Evolutionary conservation across 2,888 invertebrate genomes (phyloP).

Genomic region (Microctonus hyperodae): DNA sequence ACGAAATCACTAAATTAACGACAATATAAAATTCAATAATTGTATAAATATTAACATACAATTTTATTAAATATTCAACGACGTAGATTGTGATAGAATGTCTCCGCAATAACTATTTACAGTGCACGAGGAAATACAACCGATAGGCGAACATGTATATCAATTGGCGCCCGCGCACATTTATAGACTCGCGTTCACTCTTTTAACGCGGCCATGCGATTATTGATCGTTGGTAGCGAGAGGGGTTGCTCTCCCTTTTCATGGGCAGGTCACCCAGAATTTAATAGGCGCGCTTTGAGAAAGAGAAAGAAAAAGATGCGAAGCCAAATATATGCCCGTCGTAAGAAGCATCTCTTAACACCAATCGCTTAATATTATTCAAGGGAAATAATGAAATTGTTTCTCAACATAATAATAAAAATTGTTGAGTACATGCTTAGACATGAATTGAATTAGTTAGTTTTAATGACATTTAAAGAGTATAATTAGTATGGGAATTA

Average conservation of each 20-base stretch:
- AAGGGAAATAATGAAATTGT: background rate
- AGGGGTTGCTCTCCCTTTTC: constrained; percentile 25
- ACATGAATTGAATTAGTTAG: constrained; percentile 2
- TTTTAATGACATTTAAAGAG: background rate
- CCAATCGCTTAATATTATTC: background rate
- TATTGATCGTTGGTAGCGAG: constrained; percentile 27
- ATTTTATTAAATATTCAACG: background rate
- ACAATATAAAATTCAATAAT: background rate
- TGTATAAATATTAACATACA: background rate
- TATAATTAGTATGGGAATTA: background rate
- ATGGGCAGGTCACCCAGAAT: constrained; percentile 24
- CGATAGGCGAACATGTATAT: constrained; percentile 14
- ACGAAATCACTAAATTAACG: background rate
- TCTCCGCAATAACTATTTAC: constrained; percentile 19
- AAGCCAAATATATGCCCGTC: constrained; percentile 12
- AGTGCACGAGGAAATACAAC: constrained; percentile 20
- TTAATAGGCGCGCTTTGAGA: background rate
- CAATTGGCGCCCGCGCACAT: constrained; percentile 17
- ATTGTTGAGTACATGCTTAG: background rate
- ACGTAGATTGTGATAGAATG: background rate
- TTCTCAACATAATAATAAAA: no score
- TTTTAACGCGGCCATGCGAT: constrained; percentile 20
- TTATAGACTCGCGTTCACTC: background rate
- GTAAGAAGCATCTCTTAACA: constrained; percentile 20
- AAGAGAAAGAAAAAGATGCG: constrained; percentile 12